Percentiles rank a stretch among this genome's conserved stretches.
Conservation (phyloP, 2,113 vertebrate genomes). For the Anseranas semipalmata region DNA sequence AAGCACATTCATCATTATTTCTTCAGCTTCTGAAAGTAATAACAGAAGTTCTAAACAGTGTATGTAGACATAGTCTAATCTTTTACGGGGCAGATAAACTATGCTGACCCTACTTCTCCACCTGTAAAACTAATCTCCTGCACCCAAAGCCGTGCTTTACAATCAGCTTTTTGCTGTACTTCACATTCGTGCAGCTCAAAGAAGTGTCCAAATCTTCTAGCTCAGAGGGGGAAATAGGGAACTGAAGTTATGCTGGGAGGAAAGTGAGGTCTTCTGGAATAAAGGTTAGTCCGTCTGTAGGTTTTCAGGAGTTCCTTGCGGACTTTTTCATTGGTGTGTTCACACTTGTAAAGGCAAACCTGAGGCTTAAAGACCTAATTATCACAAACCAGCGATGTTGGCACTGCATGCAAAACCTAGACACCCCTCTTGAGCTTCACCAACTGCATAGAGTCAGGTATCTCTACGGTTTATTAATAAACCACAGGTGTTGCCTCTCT, state of each 20-base stretch:
- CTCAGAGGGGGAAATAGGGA: not conserved
- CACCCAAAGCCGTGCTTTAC: not conserved
- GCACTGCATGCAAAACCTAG: too few species aligned
- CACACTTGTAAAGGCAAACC: accelerated
- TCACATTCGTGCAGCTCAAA: accelerated
- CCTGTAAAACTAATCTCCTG: constrained; percentile 26
- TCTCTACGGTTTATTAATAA: not conserved
- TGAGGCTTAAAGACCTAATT: not conserved
- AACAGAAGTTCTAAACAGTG: not conserved
- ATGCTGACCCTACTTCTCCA: constrained; percentile 10
- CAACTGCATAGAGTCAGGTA: not conserved
- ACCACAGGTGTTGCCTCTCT: not conserved
- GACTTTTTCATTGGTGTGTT: accelerated
- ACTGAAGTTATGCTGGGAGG: accelerated
- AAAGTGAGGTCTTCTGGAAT: not conserved
- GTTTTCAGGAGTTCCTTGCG: not conserved
- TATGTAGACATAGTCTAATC: not conserved
- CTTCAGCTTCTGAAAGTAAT: constrained; percentile 1
- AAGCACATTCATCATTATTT: not conserved
- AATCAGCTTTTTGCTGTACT: not conserved
- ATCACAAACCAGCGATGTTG: not conserved
- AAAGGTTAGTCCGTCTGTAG: not conserved
- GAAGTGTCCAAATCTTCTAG: not conserved
- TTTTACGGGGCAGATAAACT: not conserved
- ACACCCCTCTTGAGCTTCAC: not conserved